Percentiles rank a stretch among this genome's conserved stretches.
phyloP scores from a whole-genome alignment of 2,113 vertebrate species.

The Mohoua ochrocephala region DNA sequence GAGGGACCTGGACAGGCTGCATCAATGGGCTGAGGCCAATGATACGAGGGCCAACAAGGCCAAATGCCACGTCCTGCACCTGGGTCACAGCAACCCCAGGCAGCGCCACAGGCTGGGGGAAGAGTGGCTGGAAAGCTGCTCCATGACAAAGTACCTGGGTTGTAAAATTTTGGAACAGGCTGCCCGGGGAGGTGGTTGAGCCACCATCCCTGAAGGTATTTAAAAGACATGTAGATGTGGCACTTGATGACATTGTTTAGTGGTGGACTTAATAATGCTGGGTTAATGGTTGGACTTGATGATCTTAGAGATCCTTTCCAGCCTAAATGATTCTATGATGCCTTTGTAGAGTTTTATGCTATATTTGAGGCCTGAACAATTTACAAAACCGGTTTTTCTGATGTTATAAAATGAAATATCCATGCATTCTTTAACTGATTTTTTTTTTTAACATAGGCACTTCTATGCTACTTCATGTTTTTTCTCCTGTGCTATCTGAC shows the following conservation, averaged over 20 bases:
- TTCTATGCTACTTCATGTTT: neutral
- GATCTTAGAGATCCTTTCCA: neutral
- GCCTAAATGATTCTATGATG: neutral
- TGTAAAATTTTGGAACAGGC: neutral
- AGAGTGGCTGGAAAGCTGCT: neutral
- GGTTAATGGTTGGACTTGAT: neutral
- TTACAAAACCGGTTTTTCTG: neutral
- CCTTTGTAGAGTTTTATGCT: neutral
- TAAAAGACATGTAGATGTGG: neutral
- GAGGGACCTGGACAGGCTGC: neutral
- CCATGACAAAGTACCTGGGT: neutral
- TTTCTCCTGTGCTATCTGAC: neutral
- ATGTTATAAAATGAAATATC: neutral
- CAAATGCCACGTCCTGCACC: accelerated
- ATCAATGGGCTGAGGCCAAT: neutral
- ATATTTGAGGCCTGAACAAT: neutral
- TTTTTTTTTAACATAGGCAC: neutral
- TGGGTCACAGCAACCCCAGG: neutral
- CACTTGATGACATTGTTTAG: neutral
- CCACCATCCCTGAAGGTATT: neutral
- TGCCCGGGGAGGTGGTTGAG: neutral
- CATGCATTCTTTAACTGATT: neutral
- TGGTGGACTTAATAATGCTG: neutral
- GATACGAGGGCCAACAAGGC: too few species aligned
- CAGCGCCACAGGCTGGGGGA: accelerated